These are phyloP conservation scores for Sebastiscus tertius DNA, from an alignment of 2,797 vertebrate species.

Conservation along the genomic window DNA sequence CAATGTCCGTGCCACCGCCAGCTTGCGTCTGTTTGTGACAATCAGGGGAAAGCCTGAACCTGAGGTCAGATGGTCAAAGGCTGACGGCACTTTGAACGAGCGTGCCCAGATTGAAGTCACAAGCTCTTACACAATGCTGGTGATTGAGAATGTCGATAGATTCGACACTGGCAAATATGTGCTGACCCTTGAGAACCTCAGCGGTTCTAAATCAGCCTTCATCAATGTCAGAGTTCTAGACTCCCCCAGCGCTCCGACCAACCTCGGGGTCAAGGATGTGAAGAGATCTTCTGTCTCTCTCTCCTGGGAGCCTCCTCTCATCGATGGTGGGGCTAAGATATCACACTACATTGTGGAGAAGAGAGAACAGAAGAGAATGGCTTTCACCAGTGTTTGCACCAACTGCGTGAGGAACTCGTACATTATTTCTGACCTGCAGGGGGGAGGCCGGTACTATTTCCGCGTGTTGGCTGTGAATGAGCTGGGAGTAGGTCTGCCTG, in stretches of 20 bases:
- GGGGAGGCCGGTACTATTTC: constrained; percentile 94
- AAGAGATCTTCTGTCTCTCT: constrained; percentile 92
- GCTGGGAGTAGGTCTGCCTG: constrained; percentile 93
- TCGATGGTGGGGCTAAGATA: constrained; percentile 97
- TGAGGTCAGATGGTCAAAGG: constrained; percentile 97
- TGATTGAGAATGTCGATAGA: constrained; percentile 97
- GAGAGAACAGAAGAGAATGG: constrained; percentile 95
- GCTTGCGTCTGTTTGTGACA: constrained; percentile 93
- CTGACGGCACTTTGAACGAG: constrained; percentile 91
- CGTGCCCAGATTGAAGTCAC: constrained; percentile 95
- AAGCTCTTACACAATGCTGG: constrained; percentile 95
- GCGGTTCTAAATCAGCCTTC: constrained; percentile 95
- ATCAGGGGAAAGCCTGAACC: constrained; percentile 97
- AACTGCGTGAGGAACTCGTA: constrained; percentile 94
- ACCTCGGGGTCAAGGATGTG: constrained; percentile 91
- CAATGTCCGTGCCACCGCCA: constrained; percentile 90
- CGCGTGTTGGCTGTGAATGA: constrained; percentile 96
- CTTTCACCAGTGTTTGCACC: constrained; percentile 91
- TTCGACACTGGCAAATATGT: constrained; percentile 99
- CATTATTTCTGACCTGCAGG: constrained; percentile 91
- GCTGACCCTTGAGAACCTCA: constrained; percentile 93
- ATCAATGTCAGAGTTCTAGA: constrained; percentile 97
- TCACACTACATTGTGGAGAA: constrained; percentile 98
- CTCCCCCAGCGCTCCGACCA: constrained; percentile 94
- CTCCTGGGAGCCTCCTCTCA: constrained; percentile 95